A percentile compares a stretch with the other conserved stretches of the same genome.
Evolutionary conservation across 2,888 invertebrate species (phyloP).

Genomic region (Drosophila nigricruria): DNA sequence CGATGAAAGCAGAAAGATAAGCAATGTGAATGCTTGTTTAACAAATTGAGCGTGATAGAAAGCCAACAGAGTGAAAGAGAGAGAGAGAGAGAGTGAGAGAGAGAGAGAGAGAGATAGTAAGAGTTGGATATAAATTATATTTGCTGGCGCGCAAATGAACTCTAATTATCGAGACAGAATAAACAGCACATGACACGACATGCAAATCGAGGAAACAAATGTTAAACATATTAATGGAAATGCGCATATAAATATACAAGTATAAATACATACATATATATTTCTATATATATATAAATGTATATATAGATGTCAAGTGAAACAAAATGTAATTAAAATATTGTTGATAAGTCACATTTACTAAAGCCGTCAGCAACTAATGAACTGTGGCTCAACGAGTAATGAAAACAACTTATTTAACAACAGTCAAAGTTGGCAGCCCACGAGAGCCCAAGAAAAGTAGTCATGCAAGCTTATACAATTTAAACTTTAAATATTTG

Average conservation of each 20-base stretch:
- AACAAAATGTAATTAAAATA: not conserved
- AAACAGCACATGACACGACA: constrained; percentile 15
- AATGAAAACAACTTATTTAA: constrained; percentile 1
- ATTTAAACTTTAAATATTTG: not conserved
- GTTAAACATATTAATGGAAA: constrained; percentile 1
- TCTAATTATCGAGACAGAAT: constrained; percentile 42
- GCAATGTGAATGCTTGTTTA: constrained; percentile 47
- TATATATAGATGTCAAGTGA: not conserved
- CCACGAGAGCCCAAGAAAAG: too few species aligned
- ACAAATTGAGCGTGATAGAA: constrained; percentile 46
- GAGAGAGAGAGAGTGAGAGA: not conserved
- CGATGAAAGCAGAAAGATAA: constrained; percentile 50
- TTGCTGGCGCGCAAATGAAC: constrained; percentile 53
- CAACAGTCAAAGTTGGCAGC: not conserved
- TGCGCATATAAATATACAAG: not conserved
- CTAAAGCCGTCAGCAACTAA: not conserved
- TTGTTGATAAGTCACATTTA: not conserved
- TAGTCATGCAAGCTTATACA: not conserved
- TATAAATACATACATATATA: not conserved
- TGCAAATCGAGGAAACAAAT: constrained; percentile 30
- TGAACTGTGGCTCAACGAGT: not conserved
- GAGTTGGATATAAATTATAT: constrained; percentile 33
- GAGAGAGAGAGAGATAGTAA: not conserved
- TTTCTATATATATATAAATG: too few species aligned
- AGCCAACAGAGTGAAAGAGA: not conserved